phyloP scores from a whole-genome alignment of 2,797 vertebrate genomes.

The Tympanoctomys barrerae region DNA sequence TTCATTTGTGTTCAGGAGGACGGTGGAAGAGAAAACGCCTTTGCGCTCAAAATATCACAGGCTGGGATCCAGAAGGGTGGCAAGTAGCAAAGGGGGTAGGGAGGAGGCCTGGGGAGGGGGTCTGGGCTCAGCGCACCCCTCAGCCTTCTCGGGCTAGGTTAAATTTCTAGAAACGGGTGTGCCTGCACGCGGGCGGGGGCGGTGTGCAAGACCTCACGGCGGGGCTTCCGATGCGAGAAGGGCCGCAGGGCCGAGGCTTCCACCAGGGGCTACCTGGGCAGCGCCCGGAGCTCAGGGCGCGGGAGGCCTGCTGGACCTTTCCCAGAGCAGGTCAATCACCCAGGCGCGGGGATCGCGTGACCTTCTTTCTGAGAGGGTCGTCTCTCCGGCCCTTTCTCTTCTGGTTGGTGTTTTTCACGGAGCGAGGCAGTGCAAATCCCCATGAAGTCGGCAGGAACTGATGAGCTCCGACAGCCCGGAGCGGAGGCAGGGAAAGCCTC shows the following conservation, averaged over 20 bases:
- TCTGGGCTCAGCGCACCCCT: neutral
- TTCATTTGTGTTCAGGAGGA: neutral
- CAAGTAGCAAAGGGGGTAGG: neutral
- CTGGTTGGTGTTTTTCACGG: neutral
- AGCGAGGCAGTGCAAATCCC: neutral
- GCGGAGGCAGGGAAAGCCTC: neutral
- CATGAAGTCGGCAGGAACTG: neutral
- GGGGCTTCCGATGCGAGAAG: neutral
- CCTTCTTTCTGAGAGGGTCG: neutral
- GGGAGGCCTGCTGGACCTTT: neutral
- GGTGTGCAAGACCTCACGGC: neutral
- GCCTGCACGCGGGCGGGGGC: neutral
- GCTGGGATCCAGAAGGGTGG: neutral
- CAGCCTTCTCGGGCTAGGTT: neutral
- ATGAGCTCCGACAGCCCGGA: neutral
- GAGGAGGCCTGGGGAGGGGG: neutral
- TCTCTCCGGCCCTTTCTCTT: conserved; percentile 43
- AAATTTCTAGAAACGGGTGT: neutral
- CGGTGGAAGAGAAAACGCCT: neutral
- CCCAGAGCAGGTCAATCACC: conserved; percentile 51
- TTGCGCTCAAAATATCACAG: neutral
- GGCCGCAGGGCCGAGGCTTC: neutral
- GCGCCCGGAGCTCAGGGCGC: too few relatives aligned
- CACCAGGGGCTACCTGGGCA: neutral
- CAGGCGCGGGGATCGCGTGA: conserved; percentile 61